Evolutionary conservation across 2,797 vertebrate species (phyloP).

Genomic region (Aeoliscus strigatus): DNA sequence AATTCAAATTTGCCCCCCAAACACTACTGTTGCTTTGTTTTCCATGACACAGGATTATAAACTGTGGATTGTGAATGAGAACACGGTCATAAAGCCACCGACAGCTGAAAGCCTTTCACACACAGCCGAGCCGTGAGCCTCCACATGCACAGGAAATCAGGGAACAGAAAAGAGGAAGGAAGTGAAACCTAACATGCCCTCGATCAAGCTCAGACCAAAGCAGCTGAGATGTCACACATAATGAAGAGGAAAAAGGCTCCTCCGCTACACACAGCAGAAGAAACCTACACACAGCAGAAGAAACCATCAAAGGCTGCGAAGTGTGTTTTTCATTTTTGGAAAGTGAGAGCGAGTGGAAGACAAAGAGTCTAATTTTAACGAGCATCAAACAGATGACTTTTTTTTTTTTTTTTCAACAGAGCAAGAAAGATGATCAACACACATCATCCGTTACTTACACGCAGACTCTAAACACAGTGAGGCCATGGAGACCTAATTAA

Average conservation of each 20-base stretch:
- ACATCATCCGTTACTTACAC: not conserved
- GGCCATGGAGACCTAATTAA: not conserved
- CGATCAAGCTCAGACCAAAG: slow-evolving; percentile 39
- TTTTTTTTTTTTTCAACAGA: slow-evolving; percentile 1
- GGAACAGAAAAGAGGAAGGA: slow-evolving; percentile 78
- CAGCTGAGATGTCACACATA: slow-evolving; percentile 33
- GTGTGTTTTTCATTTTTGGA: slow-evolving; percentile 9
- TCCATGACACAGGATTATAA: slow-evolving; percentile 21
- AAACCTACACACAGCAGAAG: not conserved
- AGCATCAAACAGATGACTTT: not conserved
- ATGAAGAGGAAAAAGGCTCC: slow-evolving; percentile 19
- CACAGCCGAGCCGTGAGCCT: slow-evolving; percentile 21
- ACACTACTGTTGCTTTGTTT: slow-evolving; percentile 12
- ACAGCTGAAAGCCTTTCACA: slow-evolving; percentile 18
- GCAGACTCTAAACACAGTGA: slow-evolving; percentile 1
- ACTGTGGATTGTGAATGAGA: slow-evolving; percentile 9
- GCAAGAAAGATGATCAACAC: not conserved
- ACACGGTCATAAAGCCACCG: not conserved
- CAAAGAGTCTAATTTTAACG: slow-evolving; percentile 20
- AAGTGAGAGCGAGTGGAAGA: slow-evolving; percentile 34
- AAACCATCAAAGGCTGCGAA: slow-evolving; percentile 18
- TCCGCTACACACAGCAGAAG: not conserved
- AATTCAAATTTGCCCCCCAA: not conserved
- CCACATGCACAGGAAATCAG: slow-evolving; percentile 67
- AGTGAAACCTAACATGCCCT: slow-evolving; percentile 70